Conservation (phyloP, 2,888 invertebrate species). For the Strigamia crassipes region DNA sequence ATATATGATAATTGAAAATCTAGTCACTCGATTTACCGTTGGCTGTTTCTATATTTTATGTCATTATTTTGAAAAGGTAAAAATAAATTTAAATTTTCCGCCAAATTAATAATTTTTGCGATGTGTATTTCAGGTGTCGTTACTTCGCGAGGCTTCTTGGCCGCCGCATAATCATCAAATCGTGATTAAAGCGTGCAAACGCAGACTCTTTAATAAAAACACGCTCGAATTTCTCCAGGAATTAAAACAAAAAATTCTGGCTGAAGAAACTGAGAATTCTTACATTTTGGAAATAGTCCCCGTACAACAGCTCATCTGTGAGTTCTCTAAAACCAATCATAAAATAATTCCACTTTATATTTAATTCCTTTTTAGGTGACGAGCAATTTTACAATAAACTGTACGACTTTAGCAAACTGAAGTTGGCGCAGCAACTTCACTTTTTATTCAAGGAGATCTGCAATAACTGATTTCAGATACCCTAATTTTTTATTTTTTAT, state of each 20-base stretch:
- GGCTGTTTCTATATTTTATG: constrained; percentile 23
- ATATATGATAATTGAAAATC: not conserved
- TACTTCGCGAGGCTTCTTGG: not conserved
- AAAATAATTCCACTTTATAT: not conserved
- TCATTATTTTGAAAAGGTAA: not conserved
- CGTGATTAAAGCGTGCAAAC: not conserved
- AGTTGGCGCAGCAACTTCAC: not conserved
- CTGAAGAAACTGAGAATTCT: not conserved
- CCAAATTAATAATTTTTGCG: not conserved
- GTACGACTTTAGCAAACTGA: not conserved
- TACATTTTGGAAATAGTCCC: not conserved
- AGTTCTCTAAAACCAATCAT: not conserved
- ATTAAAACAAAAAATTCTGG: not conserved
- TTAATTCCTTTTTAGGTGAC: not conserved
- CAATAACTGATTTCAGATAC: not conserved
- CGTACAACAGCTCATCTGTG: not conserved
- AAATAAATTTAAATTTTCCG: not conserved
- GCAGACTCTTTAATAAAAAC: not conserved
- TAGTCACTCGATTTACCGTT: not conserved
- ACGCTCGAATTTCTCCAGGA: not conserved
- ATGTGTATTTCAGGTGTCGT: not conserved
- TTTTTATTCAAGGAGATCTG: not conserved
- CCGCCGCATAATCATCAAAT: not conserved
- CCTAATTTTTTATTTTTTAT: not conserved
- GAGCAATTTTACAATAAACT: not conserved